Conservation (phyloP, 2,888 invertebrate species). For the Eubasilissa splendida region DNA sequence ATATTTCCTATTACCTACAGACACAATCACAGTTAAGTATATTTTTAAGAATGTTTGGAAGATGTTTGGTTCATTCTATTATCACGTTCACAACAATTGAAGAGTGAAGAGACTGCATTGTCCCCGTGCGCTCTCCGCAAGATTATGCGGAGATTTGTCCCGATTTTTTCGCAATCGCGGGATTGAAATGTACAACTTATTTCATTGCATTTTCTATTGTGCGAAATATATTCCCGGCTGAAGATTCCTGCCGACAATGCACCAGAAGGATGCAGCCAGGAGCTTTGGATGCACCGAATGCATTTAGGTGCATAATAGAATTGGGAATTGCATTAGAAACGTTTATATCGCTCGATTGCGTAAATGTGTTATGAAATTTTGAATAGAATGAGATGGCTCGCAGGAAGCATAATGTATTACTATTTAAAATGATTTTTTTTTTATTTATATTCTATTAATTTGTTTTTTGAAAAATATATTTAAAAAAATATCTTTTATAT, state of each 20-base stretch:
- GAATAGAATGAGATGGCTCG: background rate
- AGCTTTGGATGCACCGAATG: constrained; percentile 16
- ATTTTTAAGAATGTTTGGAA: no score
- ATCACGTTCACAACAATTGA: constrained; percentile 1
- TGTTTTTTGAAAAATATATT: no score
- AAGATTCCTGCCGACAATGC: background rate
- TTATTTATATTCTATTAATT: background rate
- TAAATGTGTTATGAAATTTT: constrained; percentile 8
- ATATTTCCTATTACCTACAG: no score
- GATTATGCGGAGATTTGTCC: constrained; percentile 19
- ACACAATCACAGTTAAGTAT: no score
- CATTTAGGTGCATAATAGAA: constrained; percentile 47
- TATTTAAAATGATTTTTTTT: background rate
- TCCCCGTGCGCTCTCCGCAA: background rate
- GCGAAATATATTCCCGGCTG: constrained; percentile 2
- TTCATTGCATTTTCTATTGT: constrained; percentile 23
- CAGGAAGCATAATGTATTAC: background rate
- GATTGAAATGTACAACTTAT: constrained; percentile 1
- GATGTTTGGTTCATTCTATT: background rate
- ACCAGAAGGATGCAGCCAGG: constrained; percentile 5
- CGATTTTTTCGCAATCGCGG: background rate
- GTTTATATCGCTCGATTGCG: constrained; percentile 56
- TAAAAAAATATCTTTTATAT: no score
- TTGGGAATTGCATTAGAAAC: constrained; percentile 53
- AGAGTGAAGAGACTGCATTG: background rate